Conservation (phyloP, 2,113 vertebrate species). For the Stegostoma tigrinum region DNA sequence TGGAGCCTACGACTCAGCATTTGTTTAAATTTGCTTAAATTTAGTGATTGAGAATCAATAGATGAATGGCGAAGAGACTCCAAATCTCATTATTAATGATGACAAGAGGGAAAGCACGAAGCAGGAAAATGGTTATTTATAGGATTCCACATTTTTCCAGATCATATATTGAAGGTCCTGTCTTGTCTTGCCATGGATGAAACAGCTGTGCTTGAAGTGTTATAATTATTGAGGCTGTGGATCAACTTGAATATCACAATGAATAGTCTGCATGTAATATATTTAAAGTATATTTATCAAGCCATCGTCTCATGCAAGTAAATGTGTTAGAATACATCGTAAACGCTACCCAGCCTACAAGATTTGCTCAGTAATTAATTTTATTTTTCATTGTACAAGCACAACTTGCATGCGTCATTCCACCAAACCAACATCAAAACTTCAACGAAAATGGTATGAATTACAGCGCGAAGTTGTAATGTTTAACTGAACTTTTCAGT, state of each 20-base stretch:
- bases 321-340: not conserved
- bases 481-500: not conserved
- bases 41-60: not conserved
- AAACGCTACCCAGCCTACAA: not conserved
- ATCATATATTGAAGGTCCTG: not conserved
- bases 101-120: not conserved
- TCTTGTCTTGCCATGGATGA: not conserved
- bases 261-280: not conserved
- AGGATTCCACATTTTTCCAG: not conserved
- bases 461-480: not conserved
- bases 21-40: not conserved
- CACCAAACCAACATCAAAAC: not conserved
- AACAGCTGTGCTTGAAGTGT: not conserved
- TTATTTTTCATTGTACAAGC: not conserved
- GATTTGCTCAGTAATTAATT: not conserved
- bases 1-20: not conserved
- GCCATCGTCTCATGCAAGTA: not conserved
- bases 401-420: not conserved
- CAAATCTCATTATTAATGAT: not conserved
- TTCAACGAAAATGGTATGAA: not conserved
- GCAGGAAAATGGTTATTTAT: not conserved
- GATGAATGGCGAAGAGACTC: not conserved
- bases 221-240: not conserved
- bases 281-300: not conserved
- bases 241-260: not conserved